A percentile compares a stretch with the other conserved stretches of the same genome.
These are phyloP conservation scores for Porites cylindrica DNA, from an alignment of 92 coral and sea anemone species.

Conservation along the genomic window DNA sequence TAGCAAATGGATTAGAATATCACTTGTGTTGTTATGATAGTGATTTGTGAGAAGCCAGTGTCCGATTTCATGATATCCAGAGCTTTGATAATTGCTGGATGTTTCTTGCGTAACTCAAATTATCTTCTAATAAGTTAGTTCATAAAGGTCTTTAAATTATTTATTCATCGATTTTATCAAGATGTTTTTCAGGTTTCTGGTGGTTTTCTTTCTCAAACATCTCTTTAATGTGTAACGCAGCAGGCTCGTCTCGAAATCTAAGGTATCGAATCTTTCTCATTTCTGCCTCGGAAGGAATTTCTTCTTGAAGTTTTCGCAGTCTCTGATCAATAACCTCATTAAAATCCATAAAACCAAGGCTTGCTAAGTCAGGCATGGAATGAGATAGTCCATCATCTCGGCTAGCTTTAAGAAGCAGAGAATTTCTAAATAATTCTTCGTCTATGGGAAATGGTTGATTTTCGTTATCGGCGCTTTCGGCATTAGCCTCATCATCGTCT, in stretches of 20 bases:
- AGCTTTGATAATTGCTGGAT: neutral
- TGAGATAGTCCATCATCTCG: constrained; percentile 60
- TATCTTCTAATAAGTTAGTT: neutral
- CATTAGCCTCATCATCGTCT: neutral
- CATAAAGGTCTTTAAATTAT: too few relatives aligned
- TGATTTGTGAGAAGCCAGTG: neutral
- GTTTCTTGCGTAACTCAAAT: neutral
- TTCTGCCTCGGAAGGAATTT: constrained; percentile 79
- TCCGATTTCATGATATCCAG: neutral
- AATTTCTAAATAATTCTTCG: constrained; percentile 69
- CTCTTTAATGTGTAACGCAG: constrained; percentile 55
- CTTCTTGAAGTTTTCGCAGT: constrained; percentile 68
- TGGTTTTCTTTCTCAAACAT: constrained; percentile 72
- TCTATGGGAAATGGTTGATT: constrained; percentile 28
- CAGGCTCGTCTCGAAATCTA: constrained; percentile 71
- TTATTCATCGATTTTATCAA: constrained; percentile 49
- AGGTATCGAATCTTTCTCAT: constrained; percentile 89
- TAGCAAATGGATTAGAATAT: neutral
- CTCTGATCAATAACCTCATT: constrained; percentile 86
- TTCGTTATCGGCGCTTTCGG: constrained; percentile 15
- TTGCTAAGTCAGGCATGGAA: constrained; percentile 80
- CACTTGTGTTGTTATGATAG: neutral
- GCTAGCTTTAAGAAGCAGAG: constrained; percentile 73
- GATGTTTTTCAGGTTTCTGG: neutral
- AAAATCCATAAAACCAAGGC: constrained; percentile 88